phyloP scores from a whole-genome alignment of 2,113 vertebrate species.

The Penelope pileata region DNA sequence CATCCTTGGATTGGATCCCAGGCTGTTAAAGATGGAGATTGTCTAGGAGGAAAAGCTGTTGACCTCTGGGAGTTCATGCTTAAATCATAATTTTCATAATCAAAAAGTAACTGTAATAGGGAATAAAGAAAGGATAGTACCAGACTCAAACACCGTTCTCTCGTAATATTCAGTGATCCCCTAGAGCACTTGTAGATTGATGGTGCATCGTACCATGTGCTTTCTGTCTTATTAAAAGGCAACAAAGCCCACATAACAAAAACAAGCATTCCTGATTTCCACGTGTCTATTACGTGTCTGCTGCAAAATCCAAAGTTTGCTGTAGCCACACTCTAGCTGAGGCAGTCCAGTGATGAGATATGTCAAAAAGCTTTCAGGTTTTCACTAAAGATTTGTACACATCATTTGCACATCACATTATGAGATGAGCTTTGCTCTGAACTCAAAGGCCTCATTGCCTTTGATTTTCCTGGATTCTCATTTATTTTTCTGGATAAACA shows the following conservation, averaged over 20 bases:
- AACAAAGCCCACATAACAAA: neutral
- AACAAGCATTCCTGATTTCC: neutral
- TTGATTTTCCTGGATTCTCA: conserved; percentile 63
- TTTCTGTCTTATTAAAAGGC: neutral
- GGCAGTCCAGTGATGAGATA: conserved; percentile 59
- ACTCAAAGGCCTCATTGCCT: conserved; percentile 40
- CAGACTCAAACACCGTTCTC: neutral
- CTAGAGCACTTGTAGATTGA: neutral
- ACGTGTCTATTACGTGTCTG: neutral
- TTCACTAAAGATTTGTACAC: conserved; percentile 29
- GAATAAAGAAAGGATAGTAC: neutral
- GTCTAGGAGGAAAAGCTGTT: conserved; percentile 6
- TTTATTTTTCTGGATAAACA: conserved; percentile 56
- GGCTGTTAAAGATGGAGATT: neutral
- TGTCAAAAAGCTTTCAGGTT: conserved; percentile 58
- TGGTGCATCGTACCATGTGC: neutral
- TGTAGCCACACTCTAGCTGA: neutral
- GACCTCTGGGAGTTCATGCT: neutral
- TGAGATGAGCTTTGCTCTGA: conserved; percentile 63
- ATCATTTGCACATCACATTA: conserved; percentile 20
- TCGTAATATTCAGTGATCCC: neutral
- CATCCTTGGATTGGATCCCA: neutral
- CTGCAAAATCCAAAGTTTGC: neutral
- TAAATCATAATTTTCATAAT: conserved; percentile 19
- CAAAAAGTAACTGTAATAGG: neutral